Evolutionary conservation across 64 coral and sea anemone genomes (phyloP).

Genomic region (Dendronephthya gigantea): DNA sequence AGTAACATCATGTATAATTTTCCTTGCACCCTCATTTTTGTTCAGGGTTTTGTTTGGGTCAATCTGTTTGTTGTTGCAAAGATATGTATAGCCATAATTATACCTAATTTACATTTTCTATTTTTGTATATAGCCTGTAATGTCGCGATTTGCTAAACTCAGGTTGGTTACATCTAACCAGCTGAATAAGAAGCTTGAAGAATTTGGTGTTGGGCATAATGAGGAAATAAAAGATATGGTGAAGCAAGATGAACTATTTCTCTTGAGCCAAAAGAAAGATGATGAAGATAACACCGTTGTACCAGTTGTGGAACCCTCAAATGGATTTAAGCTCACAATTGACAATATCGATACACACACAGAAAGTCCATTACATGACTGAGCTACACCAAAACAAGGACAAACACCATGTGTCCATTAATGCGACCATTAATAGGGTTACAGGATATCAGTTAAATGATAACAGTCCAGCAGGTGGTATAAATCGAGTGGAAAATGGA

Average conservation of each 20-base stretch:
- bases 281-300: too few relatives aligned
- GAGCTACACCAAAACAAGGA: neutral
- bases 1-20: too few relatives aligned
- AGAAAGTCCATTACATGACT: neutral
- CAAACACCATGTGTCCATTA: neutral
- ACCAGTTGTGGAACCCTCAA: neutral
- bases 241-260: neutral
- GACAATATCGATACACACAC: neutral
- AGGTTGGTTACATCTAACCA: constrained; percentile 11
- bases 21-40: too few relatives aligned
- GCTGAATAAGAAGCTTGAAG: constrained; percentile 39
- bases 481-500: neutral
- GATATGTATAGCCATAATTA: too few relatives aligned
- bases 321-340: neutral
- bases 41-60: too few relatives aligned
- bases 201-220: constrained; percentile 42
- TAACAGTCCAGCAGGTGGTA: neutral
- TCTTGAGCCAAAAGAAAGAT: neutral
- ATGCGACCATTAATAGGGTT: neutral
- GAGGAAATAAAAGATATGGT: neutral
- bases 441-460: neutral
- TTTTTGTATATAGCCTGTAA: neutral
- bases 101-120: too few relatives aligned
- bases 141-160: neutral
- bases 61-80: too few relatives aligned